phyloP scores from a whole-genome alignment of 2,888 invertebrate species.

The Eristalis pertinax region DNA sequence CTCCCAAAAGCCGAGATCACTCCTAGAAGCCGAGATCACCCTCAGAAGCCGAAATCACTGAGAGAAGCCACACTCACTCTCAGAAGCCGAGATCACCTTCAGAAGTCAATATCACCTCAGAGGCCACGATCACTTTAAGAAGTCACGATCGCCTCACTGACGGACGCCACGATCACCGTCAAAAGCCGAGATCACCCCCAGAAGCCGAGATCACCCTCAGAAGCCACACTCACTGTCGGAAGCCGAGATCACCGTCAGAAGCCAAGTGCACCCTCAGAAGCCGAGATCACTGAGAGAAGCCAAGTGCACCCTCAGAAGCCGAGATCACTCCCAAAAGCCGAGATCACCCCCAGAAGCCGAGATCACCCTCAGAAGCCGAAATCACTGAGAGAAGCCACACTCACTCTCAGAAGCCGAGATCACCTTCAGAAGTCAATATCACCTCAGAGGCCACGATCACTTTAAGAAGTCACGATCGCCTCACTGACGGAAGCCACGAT shows the following conservation, averaged over 20 bases:
- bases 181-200: background rate
- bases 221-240: background rate
- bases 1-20: background rate
- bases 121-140: background rate
- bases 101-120: too few species aligned
- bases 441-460: background rate
- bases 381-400: background rate
- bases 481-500: background rate
- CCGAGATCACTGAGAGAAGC: background rate
- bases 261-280: background rate
- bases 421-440: too few species aligned
- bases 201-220: background rate
- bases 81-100: background rate
- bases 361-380: background rate
- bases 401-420: background rate
- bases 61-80: too few species aligned
- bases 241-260: background rate
- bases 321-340: background rate
- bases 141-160: background rate
- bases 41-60: background rate
- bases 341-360: background rate
- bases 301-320: background rate
- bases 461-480: background rate
- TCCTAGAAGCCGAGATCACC: background rate
- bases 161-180: background rate